Conservation (phyloP, 2,113 vertebrate genomes). For the Cygnus atratus region DNA sequence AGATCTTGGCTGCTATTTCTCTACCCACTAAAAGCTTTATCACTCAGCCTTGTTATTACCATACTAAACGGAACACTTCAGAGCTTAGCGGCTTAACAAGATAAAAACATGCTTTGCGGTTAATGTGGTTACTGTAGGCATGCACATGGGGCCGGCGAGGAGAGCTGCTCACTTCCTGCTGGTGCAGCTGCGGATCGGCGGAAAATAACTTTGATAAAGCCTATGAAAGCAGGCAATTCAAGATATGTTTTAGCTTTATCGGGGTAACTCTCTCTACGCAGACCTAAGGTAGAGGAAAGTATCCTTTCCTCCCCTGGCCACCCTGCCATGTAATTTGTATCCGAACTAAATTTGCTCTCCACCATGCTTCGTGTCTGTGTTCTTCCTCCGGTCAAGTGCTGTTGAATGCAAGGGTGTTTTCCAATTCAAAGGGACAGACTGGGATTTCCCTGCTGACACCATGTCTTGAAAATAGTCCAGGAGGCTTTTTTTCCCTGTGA, state of each 20-base stretch:
- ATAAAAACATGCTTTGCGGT: constrained; percentile 67
- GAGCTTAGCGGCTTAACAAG: constrained; percentile 63
- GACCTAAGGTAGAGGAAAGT: not conserved
- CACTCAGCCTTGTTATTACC: constrained; percentile 64
- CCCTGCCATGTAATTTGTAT: not conserved
- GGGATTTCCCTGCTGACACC: not conserved
- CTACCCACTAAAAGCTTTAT: constrained; percentile 67
- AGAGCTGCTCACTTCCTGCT: constrained; percentile 58
- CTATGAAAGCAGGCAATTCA: not conserved
- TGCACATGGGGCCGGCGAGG: constrained; percentile 31
- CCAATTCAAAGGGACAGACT: not conserved
- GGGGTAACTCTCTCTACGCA: not conserved
- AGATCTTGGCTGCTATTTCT: constrained; percentile 59
- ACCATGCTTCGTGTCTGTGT: not conserved
- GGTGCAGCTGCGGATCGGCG: not conserved
- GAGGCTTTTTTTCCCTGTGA: not conserved
- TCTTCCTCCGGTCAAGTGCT: not conserved
- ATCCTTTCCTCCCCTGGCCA: not conserved
- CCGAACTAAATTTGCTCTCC: not conserved
- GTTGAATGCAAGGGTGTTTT: not conserved
- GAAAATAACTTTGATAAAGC: not conserved
- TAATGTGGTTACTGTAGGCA: constrained; percentile 60
- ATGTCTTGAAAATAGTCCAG: not conserved
- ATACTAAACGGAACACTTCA: constrained; percentile 65
- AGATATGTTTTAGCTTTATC: not conserved